phyloP scores from a whole-genome alignment of 2,113 vertebrate species.

The Psettodes erumei region DNA sequence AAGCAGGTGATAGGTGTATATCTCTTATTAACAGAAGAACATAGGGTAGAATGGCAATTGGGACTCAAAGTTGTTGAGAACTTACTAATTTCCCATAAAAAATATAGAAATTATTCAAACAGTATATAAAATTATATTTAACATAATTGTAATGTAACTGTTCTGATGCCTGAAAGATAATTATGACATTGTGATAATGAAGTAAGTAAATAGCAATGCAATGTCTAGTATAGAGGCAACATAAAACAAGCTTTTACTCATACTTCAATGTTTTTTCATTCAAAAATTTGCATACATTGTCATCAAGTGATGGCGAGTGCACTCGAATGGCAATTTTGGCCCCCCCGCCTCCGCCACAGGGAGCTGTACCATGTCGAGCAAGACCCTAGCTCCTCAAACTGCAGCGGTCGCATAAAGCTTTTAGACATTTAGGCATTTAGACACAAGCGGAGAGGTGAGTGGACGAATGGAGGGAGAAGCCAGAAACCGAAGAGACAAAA shows the following conservation, averaged over 20 bases:
- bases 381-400: constrained; percentile 9
- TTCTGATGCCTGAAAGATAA: too few species aligned
- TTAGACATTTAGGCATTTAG: not conserved
- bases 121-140: too few species aligned
- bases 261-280: not conserved
- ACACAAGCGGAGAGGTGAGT: not conserved
- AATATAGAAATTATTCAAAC: too few species aligned
- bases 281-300: not conserved
- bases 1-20: too few species aligned
- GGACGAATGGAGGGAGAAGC: not conserved
- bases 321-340: constrained; percentile 9
- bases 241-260: not conserved
- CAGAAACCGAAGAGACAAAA: constrained; percentile 9
- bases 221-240: not conserved
- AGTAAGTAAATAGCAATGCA: not conserved
- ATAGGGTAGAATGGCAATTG: too few species aligned
- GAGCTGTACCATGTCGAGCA: not conserved
- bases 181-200: not conserved
- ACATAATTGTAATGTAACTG: too few species aligned
- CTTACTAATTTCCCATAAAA: too few species aligned
- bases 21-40: too few species aligned
- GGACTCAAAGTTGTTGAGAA: too few species aligned
- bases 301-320: not conserved
- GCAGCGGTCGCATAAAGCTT: constrained; percentile 11
- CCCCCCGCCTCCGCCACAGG: too few species aligned